Evolutionary conservation across 2,888 invertebrate genomes (phyloP).

Genomic region (Xanthia icteritia): DNA sequence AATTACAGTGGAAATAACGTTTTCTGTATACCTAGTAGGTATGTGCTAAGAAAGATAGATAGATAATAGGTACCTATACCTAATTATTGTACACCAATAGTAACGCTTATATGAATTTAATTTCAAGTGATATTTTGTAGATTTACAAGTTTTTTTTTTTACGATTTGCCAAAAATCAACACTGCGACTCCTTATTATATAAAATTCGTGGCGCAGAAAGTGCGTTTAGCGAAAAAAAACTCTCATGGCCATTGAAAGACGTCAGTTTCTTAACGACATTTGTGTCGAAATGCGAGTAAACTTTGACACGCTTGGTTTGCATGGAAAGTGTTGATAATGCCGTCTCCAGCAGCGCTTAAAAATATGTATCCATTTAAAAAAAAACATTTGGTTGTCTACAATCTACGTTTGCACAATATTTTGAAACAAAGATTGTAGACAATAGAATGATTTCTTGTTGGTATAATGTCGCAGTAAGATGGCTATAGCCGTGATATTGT

Average conservation of each 20-base stretch:
- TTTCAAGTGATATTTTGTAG: neutral
- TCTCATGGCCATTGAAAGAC: neutral
- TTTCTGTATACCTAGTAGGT: neutral
- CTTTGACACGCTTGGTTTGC: neutral
- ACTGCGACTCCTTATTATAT: neutral
- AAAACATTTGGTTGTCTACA: neutral
- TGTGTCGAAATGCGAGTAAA: neutral
- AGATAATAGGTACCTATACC: neutral
- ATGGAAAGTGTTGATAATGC: neutral
- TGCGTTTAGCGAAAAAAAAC: neutral
- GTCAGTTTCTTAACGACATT: neutral
- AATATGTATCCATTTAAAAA: neutral
- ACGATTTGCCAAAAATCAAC: neutral
- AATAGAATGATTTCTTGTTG: neutral
- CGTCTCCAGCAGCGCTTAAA: neutral
- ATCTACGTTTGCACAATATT: neutral
- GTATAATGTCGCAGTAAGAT: neutral
- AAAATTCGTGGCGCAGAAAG: neutral
- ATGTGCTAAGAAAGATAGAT: neutral
- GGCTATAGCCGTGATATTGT: too few species aligned
- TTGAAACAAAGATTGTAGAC: neutral
- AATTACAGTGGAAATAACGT: neutral
- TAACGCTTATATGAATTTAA: neutral
- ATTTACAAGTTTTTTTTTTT: neutral
- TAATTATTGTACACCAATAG: neutral